These are phyloP conservation scores for Hyphantria cunea DNA, from an alignment of 1,140 invertebrate genomes.

Conservation along the genomic window DNA sequence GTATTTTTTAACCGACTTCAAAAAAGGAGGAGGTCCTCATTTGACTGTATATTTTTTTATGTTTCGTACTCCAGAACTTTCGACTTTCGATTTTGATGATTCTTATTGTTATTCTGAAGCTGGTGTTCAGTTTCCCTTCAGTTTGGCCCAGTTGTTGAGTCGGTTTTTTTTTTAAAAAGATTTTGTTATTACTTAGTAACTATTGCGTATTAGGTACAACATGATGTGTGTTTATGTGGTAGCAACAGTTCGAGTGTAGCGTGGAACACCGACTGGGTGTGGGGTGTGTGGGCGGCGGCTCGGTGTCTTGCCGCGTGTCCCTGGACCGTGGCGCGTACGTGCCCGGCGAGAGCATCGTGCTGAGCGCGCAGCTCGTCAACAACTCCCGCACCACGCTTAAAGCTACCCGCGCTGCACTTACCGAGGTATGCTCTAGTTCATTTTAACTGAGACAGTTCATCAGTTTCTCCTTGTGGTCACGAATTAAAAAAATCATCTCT, in stretches of 20 bases:
- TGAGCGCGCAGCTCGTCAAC: constrained; percentile 93
- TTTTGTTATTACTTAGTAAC: constrained; percentile 2
- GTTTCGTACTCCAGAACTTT: too few relatives aligned
- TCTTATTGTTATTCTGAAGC: too few relatives aligned
- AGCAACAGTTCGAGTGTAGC: constrained; percentile 96
- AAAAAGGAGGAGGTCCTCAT: too few relatives aligned
- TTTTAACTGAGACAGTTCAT: too few relatives aligned
- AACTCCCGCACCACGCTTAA: constrained; percentile 90
- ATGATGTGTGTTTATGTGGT: constrained; percentile 2
- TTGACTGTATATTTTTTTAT: too few relatives aligned
- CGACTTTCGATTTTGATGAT: too few relatives aligned
- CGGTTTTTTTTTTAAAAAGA: too few relatives aligned
- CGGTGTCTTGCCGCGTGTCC: constrained; percentile 91
- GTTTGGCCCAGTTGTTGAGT: too few relatives aligned
- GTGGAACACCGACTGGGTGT: constrained; percentile 94
- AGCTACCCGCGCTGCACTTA: constrained; percentile 89
- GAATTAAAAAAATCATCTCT: too few relatives aligned
- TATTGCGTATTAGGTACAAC: background rate
- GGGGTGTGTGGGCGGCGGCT: constrained; percentile 91
- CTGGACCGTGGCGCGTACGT: constrained; percentile 96
- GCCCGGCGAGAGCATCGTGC: constrained; percentile 94
- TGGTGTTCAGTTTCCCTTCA: too few relatives aligned
- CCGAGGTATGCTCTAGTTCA: constrained; percentile 86
- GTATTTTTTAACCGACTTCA: too few relatives aligned
- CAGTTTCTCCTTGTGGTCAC: too few relatives aligned